These are phyloP conservation scores for Epicauta chinensis DNA, from an alignment of 1,140 invertebrate genomes.

Conservation along the genomic window DNA sequence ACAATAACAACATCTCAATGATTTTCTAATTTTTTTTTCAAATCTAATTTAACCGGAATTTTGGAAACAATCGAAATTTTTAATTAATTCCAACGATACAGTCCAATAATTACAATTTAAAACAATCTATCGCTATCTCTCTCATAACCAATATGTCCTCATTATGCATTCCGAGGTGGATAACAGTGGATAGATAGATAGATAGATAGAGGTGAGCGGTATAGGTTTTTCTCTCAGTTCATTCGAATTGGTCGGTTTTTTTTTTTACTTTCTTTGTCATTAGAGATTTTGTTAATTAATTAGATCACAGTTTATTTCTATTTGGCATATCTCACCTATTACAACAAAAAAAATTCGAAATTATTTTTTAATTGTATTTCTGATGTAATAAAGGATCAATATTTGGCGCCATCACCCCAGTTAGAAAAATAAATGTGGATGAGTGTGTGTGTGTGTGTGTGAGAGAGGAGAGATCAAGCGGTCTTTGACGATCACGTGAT, in stretches of 20 bases:
- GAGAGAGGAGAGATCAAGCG: slow-evolving; percentile 46
- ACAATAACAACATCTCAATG: background rate
- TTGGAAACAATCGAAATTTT: background rate
- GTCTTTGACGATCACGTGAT: slow-evolving; percentile 48
- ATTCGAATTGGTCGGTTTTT: background rate
- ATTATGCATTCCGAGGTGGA: slow-evolving; percentile 44
- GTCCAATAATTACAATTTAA: background rate
- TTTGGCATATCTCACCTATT: background rate
- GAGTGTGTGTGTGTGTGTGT: too few species aligned
- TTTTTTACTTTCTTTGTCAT: background rate
- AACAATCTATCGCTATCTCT: slow-evolving; percentile 18
- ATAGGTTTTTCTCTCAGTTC: too few species aligned
- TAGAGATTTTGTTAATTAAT: background rate
- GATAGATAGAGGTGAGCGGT: background rate
- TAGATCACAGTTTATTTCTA: slow-evolving; percentile 4
- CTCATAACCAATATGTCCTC: slow-evolving; percentile 51
- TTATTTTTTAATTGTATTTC: slow-evolving; percentile 32
- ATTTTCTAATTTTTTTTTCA: background rate
- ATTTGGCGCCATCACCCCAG: slow-evolving; percentile 56
- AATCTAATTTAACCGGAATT: background rate
- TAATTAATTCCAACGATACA: background rate
- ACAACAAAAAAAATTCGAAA: slow-evolving; percentile 31
- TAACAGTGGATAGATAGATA: slow-evolving; percentile 20
- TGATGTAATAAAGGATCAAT: slow-evolving; percentile 30
- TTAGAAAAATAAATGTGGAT: slow-evolving; percentile 21